Evolutionary conservation across 2,113 vertebrate species (phyloP), one percentile per base, ranked within the genome.

Genomic region (Microtus ochrogaster): DNA sequence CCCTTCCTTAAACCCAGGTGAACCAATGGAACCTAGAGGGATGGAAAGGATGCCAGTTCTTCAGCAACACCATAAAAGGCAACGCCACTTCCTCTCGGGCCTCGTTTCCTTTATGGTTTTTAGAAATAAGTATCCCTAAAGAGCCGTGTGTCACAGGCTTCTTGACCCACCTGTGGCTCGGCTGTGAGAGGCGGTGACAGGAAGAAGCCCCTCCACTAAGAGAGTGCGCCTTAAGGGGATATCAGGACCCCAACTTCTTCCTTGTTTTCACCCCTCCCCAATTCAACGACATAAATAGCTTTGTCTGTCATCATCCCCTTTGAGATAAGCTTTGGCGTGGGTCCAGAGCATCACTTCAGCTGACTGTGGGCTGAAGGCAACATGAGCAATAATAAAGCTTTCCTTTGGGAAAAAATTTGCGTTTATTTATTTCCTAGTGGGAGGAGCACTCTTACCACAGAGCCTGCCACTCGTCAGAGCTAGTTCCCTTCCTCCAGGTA

Each of bases 81-180:
- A 30, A 12, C 9, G 13, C 3, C 30, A 33, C 55, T 55, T 93
- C 84, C 22, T 87, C 36, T 65, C 79, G 33, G 55, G 68, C 39
- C 39, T 41, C 58, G 9, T 65, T 91, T 66, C 61, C 79, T 92
- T 55, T 91, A 28, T 95, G 52, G 68, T 68, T 90, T 88, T 90
- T 66, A 82, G 26, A n/a, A 61, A n/a, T 39, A 58, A 49, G 39
- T 65, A 28, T 66, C 7, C 36, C 39, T 39, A 49, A 63, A 52
- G 30, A 24, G 17, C 36, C 16, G 7, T 17, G 3, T 33, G 44
- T 36, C 30, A n/a, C 52, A 28, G 36, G 30, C 21, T 41, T 63
- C 55, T 36, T 84, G 55, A 14, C 36, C 39, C 63, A 24, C 58
- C 44, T 78, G 44, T 16, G n/a, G 36, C 47, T 63, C 17, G 21